Percentiles rank a stretch among this genome's conserved stretches.
Conservation (phyloP, 2,797 vertebrate genomes). For the Calcarius lapponicus region DNA sequence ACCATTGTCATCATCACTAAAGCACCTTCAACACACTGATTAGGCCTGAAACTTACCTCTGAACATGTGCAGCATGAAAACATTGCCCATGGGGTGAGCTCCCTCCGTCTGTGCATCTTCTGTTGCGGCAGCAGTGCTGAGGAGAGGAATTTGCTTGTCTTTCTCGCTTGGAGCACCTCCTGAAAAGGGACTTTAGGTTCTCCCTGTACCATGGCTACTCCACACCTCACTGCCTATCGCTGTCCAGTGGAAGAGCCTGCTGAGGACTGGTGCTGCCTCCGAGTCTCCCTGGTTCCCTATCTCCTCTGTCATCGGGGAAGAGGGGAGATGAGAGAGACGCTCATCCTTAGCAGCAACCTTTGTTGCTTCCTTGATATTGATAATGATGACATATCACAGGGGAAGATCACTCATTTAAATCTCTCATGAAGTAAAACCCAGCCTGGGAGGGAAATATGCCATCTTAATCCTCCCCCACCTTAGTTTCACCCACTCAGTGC, state of each 20-base stretch:
- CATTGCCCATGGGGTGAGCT: not conserved
- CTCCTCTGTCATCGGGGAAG: not conserved
- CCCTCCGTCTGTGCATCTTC: rapidly evolving
- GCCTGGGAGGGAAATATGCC: not conserved
- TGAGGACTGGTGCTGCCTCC: not conserved
- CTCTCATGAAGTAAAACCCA: not conserved
- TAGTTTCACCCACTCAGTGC: not conserved
- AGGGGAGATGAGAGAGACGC: not conserved
- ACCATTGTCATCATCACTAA: not conserved
- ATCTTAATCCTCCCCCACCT: not conserved
- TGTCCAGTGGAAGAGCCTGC: not conserved
- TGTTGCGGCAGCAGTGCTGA: not conserved
- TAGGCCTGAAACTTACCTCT: conserved; percentile 17
- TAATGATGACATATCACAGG: not conserved
- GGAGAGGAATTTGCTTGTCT: not conserved
- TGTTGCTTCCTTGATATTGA: not conserved
- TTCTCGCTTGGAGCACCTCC: not conserved
- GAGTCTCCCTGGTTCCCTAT: not conserved
- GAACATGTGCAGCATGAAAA: not conserved
- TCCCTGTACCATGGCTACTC: not conserved
- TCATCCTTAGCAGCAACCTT: not conserved
- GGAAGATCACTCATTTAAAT: not conserved
- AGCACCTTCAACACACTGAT: not conserved
- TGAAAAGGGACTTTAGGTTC: not conserved
- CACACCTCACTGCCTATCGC: not conserved